Conservation (phyloP, 2,113 vertebrate genomes). For the Alethe diademata region DNA sequence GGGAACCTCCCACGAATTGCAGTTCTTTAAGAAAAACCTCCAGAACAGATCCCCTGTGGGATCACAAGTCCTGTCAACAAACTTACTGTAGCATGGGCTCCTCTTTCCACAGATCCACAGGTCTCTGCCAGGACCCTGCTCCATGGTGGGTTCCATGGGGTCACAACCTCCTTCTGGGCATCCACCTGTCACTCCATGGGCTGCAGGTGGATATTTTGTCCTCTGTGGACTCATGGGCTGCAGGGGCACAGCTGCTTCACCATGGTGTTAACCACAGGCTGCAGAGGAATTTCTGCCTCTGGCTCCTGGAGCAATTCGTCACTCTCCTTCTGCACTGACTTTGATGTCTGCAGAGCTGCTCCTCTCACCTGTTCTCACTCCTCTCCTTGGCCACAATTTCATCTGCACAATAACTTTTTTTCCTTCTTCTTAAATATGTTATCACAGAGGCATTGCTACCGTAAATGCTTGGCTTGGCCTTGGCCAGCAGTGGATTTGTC, state of each 20-base stretch:
- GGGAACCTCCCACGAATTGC: fast-evolving
- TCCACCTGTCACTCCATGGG: background rate
- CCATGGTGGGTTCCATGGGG: fast-evolving
- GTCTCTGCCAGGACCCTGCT: background rate
- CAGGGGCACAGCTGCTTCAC: background rate
- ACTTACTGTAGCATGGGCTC: background rate
- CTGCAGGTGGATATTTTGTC: background rate
- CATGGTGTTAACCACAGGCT: background rate
- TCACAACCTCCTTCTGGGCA: background rate
- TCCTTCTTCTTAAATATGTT: background rate
- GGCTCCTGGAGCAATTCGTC: fast-evolving
- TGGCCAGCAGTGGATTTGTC: background rate
- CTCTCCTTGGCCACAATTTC: background rate
- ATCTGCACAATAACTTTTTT: too few species aligned
- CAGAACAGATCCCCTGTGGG: fast-evolving
- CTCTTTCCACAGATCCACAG: background rate
- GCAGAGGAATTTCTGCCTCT: background rate
- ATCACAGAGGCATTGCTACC: too few species aligned
- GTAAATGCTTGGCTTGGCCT: too few species aligned
- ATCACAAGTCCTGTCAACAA: background rate
- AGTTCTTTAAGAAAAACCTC: background rate
- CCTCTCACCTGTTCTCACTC: background rate
- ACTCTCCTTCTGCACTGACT: background rate
- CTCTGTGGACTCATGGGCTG: background rate
- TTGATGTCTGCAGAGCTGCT: background rate